A percentile compares a stretch with the other conserved stretches of the same genome.
Conservation (phyloP, 2,888 invertebrate species). For the Idaea aversata region DNA sequence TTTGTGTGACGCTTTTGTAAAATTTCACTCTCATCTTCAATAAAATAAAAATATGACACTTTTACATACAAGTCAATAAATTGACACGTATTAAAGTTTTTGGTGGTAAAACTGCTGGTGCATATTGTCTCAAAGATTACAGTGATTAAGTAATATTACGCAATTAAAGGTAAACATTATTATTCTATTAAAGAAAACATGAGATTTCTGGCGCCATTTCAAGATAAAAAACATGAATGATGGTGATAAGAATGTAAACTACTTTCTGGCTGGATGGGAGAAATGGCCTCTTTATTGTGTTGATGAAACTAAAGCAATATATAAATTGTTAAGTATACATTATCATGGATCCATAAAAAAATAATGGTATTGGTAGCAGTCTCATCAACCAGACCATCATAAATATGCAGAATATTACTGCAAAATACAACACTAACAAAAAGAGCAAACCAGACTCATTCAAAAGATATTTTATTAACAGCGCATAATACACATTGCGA, state of each 20-base stretch:
- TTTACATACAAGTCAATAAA: neutral
- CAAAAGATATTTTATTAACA: neutral
- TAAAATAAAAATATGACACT: neutral
- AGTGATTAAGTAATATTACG: neutral
- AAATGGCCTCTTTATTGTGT: neutral
- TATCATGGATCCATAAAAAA: neutral
- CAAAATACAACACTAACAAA: neutral
- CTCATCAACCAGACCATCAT: neutral
- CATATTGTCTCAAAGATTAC: neutral
- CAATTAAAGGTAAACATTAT: neutral
- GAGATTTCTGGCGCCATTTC: neutral
- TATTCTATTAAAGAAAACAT: neutral
- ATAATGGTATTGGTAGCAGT: neutral
- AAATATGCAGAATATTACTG: neutral
- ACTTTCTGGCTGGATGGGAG: neutral
- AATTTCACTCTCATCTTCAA: too few species aligned
- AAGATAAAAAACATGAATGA: neutral
- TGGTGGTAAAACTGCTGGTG: neutral
- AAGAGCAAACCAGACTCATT: neutral
- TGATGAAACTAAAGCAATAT: neutral
- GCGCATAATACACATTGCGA: neutral
- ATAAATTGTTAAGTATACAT: neutral
- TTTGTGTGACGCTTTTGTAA: too few species aligned
- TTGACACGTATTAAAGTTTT: neutral
- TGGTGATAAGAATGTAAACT: neutral